These are phyloP conservation scores for Dendrocopos noguchii DNA, from an alignment of 2,113 vertebrate genomes.

Conservation along the genomic window DNA sequence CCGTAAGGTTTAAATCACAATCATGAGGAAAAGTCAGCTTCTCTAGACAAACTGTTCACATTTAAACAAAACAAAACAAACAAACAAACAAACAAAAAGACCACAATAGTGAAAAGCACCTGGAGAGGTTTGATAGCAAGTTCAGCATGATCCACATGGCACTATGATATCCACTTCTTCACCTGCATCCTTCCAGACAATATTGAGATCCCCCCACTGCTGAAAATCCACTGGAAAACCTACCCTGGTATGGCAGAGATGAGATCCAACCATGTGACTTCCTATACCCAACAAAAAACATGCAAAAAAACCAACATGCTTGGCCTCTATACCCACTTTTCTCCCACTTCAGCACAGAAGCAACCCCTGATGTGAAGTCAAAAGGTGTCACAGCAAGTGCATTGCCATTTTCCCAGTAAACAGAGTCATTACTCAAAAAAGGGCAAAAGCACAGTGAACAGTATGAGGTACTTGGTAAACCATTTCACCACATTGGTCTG, in stretches of 20 bases:
- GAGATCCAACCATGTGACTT: rapidly evolving
- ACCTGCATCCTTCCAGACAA: neutral
- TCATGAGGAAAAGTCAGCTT: neutral
- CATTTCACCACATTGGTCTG: slow-evolving; percentile 17
- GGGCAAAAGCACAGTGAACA: neutral
- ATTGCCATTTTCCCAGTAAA: neutral
- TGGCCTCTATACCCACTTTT: neutral
- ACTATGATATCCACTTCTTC: neutral
- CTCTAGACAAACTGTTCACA: neutral
- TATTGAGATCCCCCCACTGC: neutral
- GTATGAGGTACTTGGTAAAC: slow-evolving; percentile 4
- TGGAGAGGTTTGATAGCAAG: neutral
- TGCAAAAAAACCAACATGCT: neutral
- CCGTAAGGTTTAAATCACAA: neutral
- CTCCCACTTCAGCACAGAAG: neutral
- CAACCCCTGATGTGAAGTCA: neutral
- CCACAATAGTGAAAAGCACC: neutral
- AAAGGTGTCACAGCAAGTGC: neutral
- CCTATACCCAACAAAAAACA: neutral
- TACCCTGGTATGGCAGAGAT: neutral
- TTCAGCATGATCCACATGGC: neutral
- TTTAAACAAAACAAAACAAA: neutral
- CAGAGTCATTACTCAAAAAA: neutral
- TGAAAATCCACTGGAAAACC: neutral
- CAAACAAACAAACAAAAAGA: neutral